These are phyloP conservation scores for Chlorospingus semifuscus DNA, from an alignment of 2,797 vertebrate species.

Conservation along the genomic window DNA sequence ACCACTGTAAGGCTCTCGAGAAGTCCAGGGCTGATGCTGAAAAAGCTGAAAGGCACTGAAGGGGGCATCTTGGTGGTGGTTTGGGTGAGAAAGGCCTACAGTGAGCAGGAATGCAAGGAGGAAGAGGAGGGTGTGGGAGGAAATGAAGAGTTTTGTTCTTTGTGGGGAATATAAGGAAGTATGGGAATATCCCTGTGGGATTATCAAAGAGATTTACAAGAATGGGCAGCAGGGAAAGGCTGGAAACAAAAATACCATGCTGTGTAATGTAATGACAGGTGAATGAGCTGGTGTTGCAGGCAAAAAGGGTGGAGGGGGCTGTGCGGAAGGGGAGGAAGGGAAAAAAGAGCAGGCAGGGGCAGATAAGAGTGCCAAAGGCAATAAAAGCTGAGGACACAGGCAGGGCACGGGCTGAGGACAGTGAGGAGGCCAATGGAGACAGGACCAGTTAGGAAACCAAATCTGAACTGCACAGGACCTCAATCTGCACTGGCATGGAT, in stretches of 20 bases:
- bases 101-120: neutral
- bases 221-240: neutral
- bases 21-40: neutral
- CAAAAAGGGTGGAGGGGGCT: neutral
- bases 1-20: neutral
- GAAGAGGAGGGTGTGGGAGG: conserved; percentile 7
- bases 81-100: neutral
- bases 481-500: neutral
- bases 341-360: neutral
- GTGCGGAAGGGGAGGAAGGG: neutral
- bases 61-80: neutral
- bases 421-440: neutral
- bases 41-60: neutral
- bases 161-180: conserved; percentile 23
- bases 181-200: neutral
- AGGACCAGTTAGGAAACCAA: neutral
- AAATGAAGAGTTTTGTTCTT: neutral
- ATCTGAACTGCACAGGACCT: neutral
- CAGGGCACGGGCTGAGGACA: neutral
- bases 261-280: neutral
- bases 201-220: neutral
- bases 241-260: neutral
- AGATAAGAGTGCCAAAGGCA: neutral
- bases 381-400: neutral
- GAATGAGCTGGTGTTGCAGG: neutral